Base-by-base conservation (phyloP, 2,888 invertebrate genomes). In the Lydus trimaculatus region DNA sequence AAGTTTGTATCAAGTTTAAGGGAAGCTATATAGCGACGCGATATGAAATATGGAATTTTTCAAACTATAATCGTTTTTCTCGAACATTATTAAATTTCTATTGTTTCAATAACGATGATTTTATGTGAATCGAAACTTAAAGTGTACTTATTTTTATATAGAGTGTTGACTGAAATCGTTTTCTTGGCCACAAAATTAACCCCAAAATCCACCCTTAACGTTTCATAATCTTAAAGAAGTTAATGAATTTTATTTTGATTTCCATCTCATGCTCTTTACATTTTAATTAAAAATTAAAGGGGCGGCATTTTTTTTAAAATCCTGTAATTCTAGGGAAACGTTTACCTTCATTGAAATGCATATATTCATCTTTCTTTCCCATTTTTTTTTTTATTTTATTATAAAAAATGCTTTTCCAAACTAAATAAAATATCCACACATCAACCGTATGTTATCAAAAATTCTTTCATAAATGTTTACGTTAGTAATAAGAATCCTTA, bases 241-340 rank as follows among this genome's bases (percentile, higher is more conserved):
- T 36, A 20, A 61, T 61, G 8, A 36, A 61, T 36, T 31, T 33
- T n/a, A 25, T 36, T 61, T 36, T n/a, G 5, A 60, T 60, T 33
- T 9, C 17, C n/a, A 61, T 7, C 36, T 25, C 33, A 13, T 23
- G 23, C 33, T 61, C 61, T 60, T 58, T 33, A 60, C 56, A 60
- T 64, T 67, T 67, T 67, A 67, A 67, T 67, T 67, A 67, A 67
- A 67, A 64, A 64, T 67, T 67, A 67, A 52, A 64, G 64, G 56
- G 61, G 64, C 23, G 17, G 36, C 61, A 39, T 62, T 33, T 52
- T n/a, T 52, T 52, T 52, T 52, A 23, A 48, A 67, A 52, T 61
- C 33, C 48, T 56, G 20, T 60, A 58, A 36, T 58, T 67, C 43
- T 63, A 61, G 9, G 31, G 33, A 6, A 5, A n/a, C 60, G 6